phyloP scores from a whole-genome alignment of 2,888 invertebrate species.

The Hirudinaria manillensis region DNA sequence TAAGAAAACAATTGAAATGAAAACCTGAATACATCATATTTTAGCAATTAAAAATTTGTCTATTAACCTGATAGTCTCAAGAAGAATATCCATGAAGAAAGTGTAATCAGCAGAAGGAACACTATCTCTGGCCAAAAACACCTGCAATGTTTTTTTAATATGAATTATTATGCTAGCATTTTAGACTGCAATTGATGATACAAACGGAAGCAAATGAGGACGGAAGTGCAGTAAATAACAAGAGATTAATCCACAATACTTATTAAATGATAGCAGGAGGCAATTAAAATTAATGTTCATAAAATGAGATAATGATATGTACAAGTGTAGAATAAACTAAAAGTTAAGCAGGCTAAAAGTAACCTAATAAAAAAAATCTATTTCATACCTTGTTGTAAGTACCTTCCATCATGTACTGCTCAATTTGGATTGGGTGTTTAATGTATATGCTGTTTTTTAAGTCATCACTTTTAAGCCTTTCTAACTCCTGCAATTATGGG shows the following conservation, averaged over 20 bases:
- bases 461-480: slow-evolving; percentile 81
- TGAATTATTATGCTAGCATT: too few relatives aligned
- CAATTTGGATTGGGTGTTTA: slow-evolving; percentile 84
- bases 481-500: slow-evolving; percentile 66
- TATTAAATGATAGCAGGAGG: too few relatives aligned
- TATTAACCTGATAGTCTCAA: slow-evolving; percentile 78
- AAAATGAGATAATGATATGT: not conserved
- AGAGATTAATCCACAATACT: too few relatives aligned
- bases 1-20: slow-evolving; percentile 13
- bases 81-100: slow-evolving; percentile 88
- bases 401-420: slow-evolving; percentile 98
- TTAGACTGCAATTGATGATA: too few relatives aligned
- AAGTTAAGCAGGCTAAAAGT: not conserved
- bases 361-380: too few relatives aligned
- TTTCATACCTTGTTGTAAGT: slow-evolving; percentile 81
- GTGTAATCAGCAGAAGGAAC: slow-evolving; percentile 93
- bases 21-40: not conserved
- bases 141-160: slow-evolving; percentile 51
- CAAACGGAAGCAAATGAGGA: too few relatives aligned
- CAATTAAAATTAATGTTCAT: too few relatives aligned
- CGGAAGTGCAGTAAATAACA: too few relatives aligned
- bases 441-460: slow-evolving; percentile 89
- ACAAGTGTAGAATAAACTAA: not conserved
- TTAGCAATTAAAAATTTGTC: not conserved
- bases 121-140: slow-evolving; percentile 84